A percentile compares a stretch with the other conserved stretches of the same genome.
phyloP scores from a whole-genome alignment of 2,797 vertebrate genomes.

The Phalanger gymnotis region DNA sequence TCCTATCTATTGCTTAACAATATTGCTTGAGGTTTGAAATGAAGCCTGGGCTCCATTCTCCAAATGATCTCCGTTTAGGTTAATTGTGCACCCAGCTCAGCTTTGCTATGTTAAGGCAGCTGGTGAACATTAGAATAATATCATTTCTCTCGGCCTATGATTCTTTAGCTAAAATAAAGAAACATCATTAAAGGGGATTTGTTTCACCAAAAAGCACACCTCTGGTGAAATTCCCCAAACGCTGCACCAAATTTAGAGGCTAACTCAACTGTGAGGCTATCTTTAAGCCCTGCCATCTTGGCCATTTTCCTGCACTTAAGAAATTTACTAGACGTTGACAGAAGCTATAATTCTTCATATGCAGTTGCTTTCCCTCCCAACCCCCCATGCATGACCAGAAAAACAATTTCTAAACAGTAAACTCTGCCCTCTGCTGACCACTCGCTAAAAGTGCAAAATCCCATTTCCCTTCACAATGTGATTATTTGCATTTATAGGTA shows the following conservation, averaged over 20 bases:
- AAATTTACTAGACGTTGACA: background rate
- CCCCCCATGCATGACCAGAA: background rate
- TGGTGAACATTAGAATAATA: accelerated
- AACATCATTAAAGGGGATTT: background rate
- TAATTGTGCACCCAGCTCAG: background rate
- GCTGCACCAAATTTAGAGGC: background rate
- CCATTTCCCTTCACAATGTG: background rate
- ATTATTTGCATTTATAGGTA: accelerated
- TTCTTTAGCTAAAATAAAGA: background rate
- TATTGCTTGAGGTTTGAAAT: too few species aligned
- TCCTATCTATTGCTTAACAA: accelerated
- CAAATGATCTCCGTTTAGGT: background rate
- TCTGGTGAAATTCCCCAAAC: background rate
- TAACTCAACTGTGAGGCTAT: background rate
- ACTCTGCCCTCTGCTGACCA: slow-evolving; percentile 86
- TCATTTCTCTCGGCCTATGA: background rate
- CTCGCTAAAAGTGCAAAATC: slow-evolving; percentile 41
- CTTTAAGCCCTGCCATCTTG: too few species aligned
- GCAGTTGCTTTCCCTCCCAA: background rate
- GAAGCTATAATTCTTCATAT: background rate
- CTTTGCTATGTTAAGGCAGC: background rate
- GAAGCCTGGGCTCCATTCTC: background rate
- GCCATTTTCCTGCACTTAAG: accelerated
- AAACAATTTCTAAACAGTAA: slow-evolving; percentile 74
- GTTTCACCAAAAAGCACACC: background rate